Evolutionary conservation across 2,113 vertebrate genomes (phyloP).

Genomic region (Catharus fuscescens): DNA sequence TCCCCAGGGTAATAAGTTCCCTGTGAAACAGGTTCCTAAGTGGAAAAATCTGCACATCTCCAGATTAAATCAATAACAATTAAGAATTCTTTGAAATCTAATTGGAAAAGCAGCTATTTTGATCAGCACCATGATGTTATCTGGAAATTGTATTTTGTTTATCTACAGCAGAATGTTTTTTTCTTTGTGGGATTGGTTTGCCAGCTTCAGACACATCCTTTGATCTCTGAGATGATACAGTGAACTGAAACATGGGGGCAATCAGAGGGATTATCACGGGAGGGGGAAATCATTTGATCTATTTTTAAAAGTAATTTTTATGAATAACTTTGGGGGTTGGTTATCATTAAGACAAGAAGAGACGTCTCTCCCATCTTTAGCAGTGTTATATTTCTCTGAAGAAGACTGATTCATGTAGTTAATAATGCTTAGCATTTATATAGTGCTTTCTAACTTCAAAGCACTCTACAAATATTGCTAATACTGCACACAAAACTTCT

Average conservation of each 20-base stretch:
- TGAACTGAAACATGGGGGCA: slow-evolving; percentile 63
- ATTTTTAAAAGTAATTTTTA: slow-evolving; percentile 62
- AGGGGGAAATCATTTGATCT: slow-evolving; percentile 64
- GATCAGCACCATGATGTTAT: slow-evolving; percentile 66
- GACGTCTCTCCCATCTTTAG: slow-evolving; percentile 23
- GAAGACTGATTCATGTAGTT: slow-evolving; percentile 46
- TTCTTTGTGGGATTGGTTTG: slow-evolving; percentile 30
- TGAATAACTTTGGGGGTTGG: slow-evolving; percentile 48
- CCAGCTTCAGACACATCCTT: slow-evolving; percentile 57
- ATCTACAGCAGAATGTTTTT: slow-evolving; percentile 46
- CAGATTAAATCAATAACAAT: slow-evolving; percentile 74
- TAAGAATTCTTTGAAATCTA: slow-evolving; percentile 72
- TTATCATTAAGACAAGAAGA: slow-evolving; percentile 62
- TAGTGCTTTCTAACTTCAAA: slow-evolving; percentile 54
- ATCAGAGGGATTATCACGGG: slow-evolving; percentile 56
- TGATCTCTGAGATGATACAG: slow-evolving; percentile 64
- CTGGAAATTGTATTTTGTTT: slow-evolving; percentile 73
- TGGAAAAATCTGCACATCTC: slow-evolving; percentile 55
- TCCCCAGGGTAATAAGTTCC: slow-evolving; percentile 35
- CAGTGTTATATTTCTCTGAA: slow-evolving; percentile 41
- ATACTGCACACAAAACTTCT: background rate
- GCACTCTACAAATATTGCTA: slow-evolving; percentile 14
- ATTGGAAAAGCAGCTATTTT: slow-evolving; percentile 70
- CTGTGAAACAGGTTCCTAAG: slow-evolving; percentile 40
- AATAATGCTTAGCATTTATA: slow-evolving; percentile 58